These are phyloP conservation scores for Enteromius trimaculatus DNA, from an alignment of 2,797 vertebrate species.

Conservation along the genomic window DNA sequence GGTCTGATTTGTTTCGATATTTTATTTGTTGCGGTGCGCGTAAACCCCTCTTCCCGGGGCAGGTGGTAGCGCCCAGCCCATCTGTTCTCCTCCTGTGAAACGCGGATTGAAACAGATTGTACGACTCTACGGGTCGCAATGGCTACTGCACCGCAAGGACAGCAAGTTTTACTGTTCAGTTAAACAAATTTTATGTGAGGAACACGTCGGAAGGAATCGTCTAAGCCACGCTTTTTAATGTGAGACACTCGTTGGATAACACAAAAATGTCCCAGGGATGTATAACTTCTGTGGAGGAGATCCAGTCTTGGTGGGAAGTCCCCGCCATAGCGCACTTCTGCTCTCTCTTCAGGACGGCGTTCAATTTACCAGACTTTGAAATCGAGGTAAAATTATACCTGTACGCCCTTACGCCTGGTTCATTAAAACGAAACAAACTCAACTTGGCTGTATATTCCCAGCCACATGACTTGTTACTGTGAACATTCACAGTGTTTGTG, in stretches of 20 bases:
- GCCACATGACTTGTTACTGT: neutral
- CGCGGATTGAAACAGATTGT: conserved; percentile 79
- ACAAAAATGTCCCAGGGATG: conserved; percentile 85
- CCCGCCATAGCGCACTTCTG: conserved; percentile 99
- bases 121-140: conserved; percentile 70
- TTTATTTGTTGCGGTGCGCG: neutral
- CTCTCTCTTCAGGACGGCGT: conserved; percentile 95
- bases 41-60: conserved; percentile 31
- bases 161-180: conserved; percentile 69
- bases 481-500: neutral
- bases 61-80: conserved; percentile 76
- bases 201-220: conserved; percentile 47
- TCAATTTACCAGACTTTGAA: conserved; percentile 96
- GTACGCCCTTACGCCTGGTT: neutral
- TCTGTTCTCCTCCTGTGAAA: conserved; percentile 77
- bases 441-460: neutral
- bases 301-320: conserved; percentile 98
- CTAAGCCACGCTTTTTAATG: conserved; percentile 71
- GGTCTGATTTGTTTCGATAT: neutral
- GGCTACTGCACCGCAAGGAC: conserved; percentile 64
- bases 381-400: conserved; percentile 86
- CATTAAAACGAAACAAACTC: neutral
- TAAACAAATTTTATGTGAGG: conserved; percentile 63
- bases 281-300: conserved; percentile 86
- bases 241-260: conserved; percentile 66